Conservation (phyloP, 2,113 vertebrate genomes). For the Thermophis baileyi region DNA sequence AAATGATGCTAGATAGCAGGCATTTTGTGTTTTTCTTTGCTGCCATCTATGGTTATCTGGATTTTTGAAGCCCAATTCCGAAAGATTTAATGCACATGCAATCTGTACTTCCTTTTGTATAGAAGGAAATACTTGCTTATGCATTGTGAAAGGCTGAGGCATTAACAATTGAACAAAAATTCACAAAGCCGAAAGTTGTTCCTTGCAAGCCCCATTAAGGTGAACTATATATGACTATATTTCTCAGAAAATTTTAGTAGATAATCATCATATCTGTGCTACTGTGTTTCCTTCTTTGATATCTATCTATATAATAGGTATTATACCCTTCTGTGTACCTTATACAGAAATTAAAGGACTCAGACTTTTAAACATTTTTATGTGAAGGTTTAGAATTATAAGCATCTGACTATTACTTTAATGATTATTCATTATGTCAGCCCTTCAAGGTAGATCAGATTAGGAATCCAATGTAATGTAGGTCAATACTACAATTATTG, state of each 20-base stretch:
- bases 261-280: background rate
- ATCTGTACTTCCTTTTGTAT: background rate
- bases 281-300: background rate
- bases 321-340: background rate
- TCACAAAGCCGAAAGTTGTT: background rate
- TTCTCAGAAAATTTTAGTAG: background rate
- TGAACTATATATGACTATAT: background rate
- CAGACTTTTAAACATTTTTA: constrained; percentile 15
- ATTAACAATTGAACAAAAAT: background rate
- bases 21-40: background rate
- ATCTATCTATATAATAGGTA: background rate
- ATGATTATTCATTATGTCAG: background rate
- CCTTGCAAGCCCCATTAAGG: background rate
- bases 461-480: background rate
- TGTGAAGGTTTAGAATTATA: constrained; percentile 34
- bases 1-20: background rate
- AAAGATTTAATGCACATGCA: background rate
- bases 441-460: background rate
- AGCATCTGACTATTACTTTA: background rate
- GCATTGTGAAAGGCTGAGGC: background rate
- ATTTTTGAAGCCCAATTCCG: background rate
- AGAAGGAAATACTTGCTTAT: background rate
- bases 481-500: background rate
- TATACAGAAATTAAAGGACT: constrained; percentile 34
- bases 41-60: background rate